Conservation (phyloP, 2,113 vertebrate species). For the Hylia prasina region DNA sequence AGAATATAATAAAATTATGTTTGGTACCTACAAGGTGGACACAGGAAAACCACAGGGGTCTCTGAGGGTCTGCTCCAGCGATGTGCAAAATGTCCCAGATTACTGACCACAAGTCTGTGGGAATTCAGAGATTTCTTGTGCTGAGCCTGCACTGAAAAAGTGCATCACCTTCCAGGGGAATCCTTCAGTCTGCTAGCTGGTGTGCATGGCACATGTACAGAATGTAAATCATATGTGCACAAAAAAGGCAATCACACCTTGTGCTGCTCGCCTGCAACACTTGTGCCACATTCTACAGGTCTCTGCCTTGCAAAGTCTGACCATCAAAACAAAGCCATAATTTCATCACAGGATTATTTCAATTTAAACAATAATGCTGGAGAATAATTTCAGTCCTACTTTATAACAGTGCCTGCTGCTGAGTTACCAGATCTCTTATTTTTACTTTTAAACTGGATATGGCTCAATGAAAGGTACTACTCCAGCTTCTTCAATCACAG, state of each 20-base stretch:
- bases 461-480: not conserved
- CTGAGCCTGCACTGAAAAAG: not conserved
- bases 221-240: rapidly evolving
- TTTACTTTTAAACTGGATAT: not conserved
- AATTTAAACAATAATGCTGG: not conserved
- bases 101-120: not conserved
- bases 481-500: not conserved
- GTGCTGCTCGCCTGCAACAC: not conserved
- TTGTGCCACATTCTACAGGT: not conserved
- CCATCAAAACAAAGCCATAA: not conserved
- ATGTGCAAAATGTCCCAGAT: not conserved
- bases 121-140: not conserved
- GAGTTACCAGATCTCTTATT: not conserved
- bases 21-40: not conserved
- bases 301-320: not conserved
- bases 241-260: not conserved
- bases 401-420: not conserved
- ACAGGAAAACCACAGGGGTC: not conserved
- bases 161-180: not conserved
- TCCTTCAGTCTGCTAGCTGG: not conserved
- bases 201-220: rapidly evolving
- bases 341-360: not conserved
- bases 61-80: not conserved
- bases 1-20: not conserved
- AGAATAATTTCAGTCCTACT: not conserved